Evolutionary conservation across 2,797 vertebrate genomes (phyloP), one percentile per base, ranked within the genome.

Genomic region (Novumbra hubbsi): DNA sequence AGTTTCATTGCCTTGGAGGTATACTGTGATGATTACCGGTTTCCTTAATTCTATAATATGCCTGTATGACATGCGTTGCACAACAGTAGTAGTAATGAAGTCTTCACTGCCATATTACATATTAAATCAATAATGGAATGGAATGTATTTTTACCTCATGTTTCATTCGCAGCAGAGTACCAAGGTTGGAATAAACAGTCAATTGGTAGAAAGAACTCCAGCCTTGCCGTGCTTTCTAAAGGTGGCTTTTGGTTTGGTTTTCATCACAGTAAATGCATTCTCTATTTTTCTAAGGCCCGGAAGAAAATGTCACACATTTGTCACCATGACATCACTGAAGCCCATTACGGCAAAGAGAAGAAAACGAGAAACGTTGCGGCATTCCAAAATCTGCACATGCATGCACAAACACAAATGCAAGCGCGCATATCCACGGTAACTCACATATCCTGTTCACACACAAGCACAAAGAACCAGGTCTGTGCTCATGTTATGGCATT

Each of bases 381-480:
- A 45, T 45, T 45, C 12, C 14, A 45, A 45, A 45, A 45, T 45
- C 41, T 45, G 41, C 41, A 45, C 41, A 45, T 45, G 41, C 41
- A 45, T 45, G 41, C 41, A 45, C 41, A 45, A 45, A 45, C 41
- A 14, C 41, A 45, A 45, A 45, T 3, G 41, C 3, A 45, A 38
- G 8, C 34, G 34, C 41, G 9, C 5, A 41, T 41, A 41, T 11
- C 41, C 41, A 45, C 4, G 11, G 41, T 45, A 45, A 45, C 41
- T 45, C 41, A 45, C 41, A 45, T 14, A 45, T 45, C 41, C 41
- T 45, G 41, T 45, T 24, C 67, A 24, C 38, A 65, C 41, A 72
- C 30, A 24, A 66, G 24, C 71, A 80, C 72, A 64, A 30, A 63
- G 73, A 76, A 81, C 74, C 75, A 74, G 74, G 32, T 63, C 65